These are phyloP conservation scores for Automeris io DNA, from an alignment of 2,888 invertebrate genomes.

Conservation along the genomic window DNA sequence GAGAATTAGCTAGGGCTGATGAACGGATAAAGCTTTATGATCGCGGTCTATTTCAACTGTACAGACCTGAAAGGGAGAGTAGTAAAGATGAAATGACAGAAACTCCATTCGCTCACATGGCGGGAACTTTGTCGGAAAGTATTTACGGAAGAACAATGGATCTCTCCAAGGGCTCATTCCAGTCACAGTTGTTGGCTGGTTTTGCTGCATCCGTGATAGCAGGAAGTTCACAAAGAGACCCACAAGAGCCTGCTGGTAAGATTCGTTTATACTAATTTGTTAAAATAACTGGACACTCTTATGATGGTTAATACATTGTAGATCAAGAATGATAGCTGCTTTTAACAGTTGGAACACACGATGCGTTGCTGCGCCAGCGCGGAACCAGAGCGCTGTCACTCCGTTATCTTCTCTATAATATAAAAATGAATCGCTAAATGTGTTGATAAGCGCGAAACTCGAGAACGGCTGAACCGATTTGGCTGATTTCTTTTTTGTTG, in stretches of 20 bases:
- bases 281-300: neutral
- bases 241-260: slow-evolving; percentile 54
- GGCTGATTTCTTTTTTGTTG: too few species aligned
- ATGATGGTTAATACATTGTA: neutral
- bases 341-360: neutral
- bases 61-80: slow-evolving; percentile 47
- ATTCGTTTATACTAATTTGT: neutral
- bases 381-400: too few species aligned
- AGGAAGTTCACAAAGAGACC: slow-evolving; percentile 52
- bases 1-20: slow-evolving; percentile 44
- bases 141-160: slow-evolving; percentile 66
- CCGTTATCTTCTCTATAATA: too few species aligned
- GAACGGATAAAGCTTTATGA: slow-evolving; percentile 60
- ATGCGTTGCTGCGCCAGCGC: too few species aligned
- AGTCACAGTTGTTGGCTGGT: slow-evolving; percentile 61
- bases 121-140: slow-evolving; percentile 46
- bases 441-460: too few species aligned
- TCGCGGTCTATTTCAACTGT: slow-evolving; percentile 57
- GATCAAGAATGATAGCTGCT: neutral
- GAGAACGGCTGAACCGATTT: too few species aligned
- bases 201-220: slow-evolving; percentile 65
- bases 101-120: slow-evolving; percentile 41
- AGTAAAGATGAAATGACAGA: slow-evolving; percentile 43
- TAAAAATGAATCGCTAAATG: too few species aligned
- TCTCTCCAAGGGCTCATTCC: slow-evolving; percentile 58